Conservation (phyloP, 2,797 vertebrate species). For the Schizopygopsis malacanthus region DNA sequence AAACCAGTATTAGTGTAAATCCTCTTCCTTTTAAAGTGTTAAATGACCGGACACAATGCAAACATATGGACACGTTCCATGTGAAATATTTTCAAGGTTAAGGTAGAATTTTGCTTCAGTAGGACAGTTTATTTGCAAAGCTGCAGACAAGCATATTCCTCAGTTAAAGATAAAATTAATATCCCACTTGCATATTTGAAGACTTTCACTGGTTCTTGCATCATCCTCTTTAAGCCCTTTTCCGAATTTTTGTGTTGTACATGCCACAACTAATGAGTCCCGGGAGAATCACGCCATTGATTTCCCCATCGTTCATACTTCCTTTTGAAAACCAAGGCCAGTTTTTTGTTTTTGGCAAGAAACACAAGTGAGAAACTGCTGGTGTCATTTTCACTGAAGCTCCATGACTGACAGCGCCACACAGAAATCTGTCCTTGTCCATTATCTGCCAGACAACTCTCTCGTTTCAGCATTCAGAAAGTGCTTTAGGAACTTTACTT, state of each 20-base stretch:
- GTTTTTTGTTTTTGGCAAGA: constrained; percentile 39
- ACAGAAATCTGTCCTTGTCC: constrained; percentile 9
- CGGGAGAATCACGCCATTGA: constrained; percentile 69
- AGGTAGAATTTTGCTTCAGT: neutral
- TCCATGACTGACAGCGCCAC: constrained; percentile 1
- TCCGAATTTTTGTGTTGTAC: neutral
- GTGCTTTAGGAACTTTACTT: neutral
- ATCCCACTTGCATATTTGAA: constrained; percentile 58
- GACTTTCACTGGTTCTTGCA: constrained; percentile 26
- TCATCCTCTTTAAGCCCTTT: constrained; percentile 5
- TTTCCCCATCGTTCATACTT: constrained; percentile 61
- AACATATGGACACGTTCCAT: constrained; percentile 31
- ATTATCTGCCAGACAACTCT: neutral
- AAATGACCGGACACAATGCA: constrained; percentile 32
- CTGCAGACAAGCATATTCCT: constrained; percentile 54
- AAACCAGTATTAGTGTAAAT: constrained; percentile 23
- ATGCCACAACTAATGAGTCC: constrained; percentile 74
- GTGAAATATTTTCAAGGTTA: constrained; percentile 35
- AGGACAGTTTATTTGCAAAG: constrained; percentile 4
- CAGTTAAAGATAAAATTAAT: constrained; percentile 65
- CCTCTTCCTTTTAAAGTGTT: constrained; percentile 2
- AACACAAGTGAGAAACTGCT: neutral
- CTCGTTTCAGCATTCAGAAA: neutral
- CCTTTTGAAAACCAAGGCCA: constrained; percentile 60
- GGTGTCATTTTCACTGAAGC: constrained; percentile 8